Base-by-base conservation (phyloP, 2,888 invertebrate genomes). In the Microplitis manilae region DNA sequence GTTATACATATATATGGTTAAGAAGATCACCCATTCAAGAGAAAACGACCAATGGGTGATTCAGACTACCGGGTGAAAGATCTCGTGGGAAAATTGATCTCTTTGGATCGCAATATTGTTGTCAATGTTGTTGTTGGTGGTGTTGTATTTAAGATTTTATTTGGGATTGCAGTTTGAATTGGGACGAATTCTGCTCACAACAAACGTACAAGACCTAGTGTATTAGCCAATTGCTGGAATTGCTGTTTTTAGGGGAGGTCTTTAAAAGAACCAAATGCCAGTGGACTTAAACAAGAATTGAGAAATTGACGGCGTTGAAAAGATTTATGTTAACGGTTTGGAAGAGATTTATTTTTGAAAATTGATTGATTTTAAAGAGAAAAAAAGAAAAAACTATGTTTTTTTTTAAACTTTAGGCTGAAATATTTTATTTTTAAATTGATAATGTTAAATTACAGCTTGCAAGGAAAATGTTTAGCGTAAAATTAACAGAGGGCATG, bases 41-140 rank as follows among this genome's bases (percentile, higher is more conserved):
- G 73, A 70, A 77, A 77, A 77, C 77, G 73, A 73, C 77, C 69
- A 74, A 77, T 77, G 70, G 73, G 60, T 77, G 69, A 77, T 73
- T 70, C 73, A 60, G 62, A 30, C 61, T 39, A 61, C 68, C 20
- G 73, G 73, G 73, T 77, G 73, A 73, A 77, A 73, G 73, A 77
- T 77, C 73, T 70, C 77, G 77, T 77, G 77, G 77, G 77, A 77
- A 77, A 77, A 77, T 59, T 68, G 30, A 76, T 76, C 67, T 59
- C 13, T 65, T 30, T 30, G 30, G 30, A 20, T 62, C 17, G 30
- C 13, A 9, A 30, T 8, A 20, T 8, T 50, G 15, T 41, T 67
- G 30, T 30, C 61, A 39, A 39, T 39, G 38, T 38, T 59, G 39
- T 30, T 68, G 68, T 41, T 60, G 62, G 7, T 60, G 38, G 20